Percentiles rank a stretch among this genome's conserved stretches.
phyloP scores from a whole-genome alignment of 1,140 invertebrate genomes.

The Drosophila nigromelanica region DNA sequence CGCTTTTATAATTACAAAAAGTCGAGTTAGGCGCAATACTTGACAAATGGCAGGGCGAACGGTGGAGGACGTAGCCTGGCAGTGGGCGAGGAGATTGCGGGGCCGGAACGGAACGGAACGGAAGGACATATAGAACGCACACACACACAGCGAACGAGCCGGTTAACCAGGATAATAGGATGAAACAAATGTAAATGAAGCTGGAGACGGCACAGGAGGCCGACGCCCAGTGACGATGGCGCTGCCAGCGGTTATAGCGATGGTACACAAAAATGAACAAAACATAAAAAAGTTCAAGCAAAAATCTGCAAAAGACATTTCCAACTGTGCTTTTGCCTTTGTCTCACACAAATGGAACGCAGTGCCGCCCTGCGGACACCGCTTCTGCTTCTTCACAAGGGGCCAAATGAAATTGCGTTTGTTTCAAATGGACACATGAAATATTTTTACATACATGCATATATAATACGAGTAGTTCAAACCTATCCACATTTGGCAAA shows the following conservation, averaged over 20 bases:
- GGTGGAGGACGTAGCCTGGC: background rate
- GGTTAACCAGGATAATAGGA: slow-evolving; percentile 76
- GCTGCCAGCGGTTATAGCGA: slow-evolving; percentile 27
- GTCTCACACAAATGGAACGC: slow-evolving; percentile 51
- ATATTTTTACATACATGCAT: slow-evolving; percentile 12
- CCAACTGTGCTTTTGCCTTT: slow-evolving; percentile 57
- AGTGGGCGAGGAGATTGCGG: slow-evolving; percentile 1
- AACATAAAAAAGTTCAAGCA: slow-evolving; percentile 44
- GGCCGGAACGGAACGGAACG: background rate
- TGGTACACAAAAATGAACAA: slow-evolving; percentile 44
- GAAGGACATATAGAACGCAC: slow-evolving; percentile 15
- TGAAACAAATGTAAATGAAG: slow-evolving; percentile 73
- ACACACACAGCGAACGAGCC: slow-evolving; percentile 23
- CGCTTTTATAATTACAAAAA: slow-evolving; percentile 73
- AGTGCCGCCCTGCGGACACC: slow-evolving; percentile 48
- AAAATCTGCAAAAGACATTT: slow-evolving; percentile 70
- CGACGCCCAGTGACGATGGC: slow-evolving; percentile 4
- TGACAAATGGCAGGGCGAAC: slow-evolving; percentile 59
- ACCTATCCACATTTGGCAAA: background rate
- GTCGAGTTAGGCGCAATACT: slow-evolving; percentile 65
- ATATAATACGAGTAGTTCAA: slow-evolving; percentile 7
- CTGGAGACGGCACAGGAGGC: slow-evolving; percentile 21
- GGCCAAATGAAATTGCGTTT: slow-evolving; percentile 23
- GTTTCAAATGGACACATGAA: slow-evolving; percentile 24
- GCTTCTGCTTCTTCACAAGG: slow-evolving; percentile 20